phyloP scores from a whole-genome alignment of 1,140 invertebrate genomes.

The Solen grandis region DNA sequence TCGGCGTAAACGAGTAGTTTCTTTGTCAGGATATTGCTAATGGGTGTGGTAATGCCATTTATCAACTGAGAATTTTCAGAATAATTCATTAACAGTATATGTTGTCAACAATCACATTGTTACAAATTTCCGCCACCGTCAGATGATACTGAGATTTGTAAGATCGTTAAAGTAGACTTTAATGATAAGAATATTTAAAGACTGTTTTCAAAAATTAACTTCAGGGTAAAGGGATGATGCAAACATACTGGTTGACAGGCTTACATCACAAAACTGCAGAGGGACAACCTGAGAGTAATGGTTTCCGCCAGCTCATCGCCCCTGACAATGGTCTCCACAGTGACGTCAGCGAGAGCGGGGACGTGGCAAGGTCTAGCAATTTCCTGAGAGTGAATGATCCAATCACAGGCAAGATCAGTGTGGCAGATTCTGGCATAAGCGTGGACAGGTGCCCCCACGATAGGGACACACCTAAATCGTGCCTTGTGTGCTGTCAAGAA shows the following conservation, averaged over 20 bases:
- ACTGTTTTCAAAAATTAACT: background rate
- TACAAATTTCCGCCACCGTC: background rate
- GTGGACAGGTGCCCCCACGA: slow-evolving; percentile 4
- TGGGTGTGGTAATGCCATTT: background rate
- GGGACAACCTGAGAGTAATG: background rate
- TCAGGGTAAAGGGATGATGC: slow-evolving; percentile 44
- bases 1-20: too few relatives aligned
- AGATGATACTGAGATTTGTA: background rate
- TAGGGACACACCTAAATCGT: too few relatives aligned
- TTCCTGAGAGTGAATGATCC: background rate
- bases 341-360: background rate
- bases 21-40: background rate
- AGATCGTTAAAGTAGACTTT: background rate
- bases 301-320: too few relatives aligned
- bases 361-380: background rate
- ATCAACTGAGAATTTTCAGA: background rate
- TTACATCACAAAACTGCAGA: background rate
- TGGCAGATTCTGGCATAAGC: slow-evolving; percentile 40
- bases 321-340: background rate
- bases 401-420: slow-evolving; percentile 20
- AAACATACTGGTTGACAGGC: slow-evolving; percentile 30
- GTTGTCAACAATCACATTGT: background rate
- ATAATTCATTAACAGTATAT: background rate
- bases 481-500: too few relatives aligned
- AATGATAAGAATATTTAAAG: background rate